A percentile compares a stretch with the other conserved stretches of the same genome.
Evolutionary conservation across 2,888 invertebrate species (phyloP).

Genomic region (Caenorhabditis sp.): DNA sequence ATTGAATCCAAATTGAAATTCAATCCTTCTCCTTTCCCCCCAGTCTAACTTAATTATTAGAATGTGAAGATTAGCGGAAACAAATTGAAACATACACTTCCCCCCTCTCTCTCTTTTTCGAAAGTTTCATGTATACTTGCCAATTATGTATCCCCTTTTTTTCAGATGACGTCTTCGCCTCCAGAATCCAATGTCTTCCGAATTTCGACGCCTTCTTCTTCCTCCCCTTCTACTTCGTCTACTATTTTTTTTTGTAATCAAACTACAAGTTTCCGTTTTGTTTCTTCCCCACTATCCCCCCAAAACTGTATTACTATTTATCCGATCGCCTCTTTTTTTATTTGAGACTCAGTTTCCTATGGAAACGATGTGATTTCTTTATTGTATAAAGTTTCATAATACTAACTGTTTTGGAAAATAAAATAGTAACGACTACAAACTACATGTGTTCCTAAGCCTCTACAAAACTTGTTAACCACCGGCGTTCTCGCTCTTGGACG

Average conservation of each 20-base stretch:
- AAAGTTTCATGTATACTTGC: constrained; percentile 35
- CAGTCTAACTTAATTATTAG: background rate
- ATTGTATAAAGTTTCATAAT: too few relatives aligned
- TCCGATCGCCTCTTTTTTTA: too few relatives aligned
- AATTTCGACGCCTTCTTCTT: background rate
- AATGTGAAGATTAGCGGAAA: constrained; percentile 32
- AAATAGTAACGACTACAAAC: too few relatives aligned
- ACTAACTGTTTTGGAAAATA: too few relatives aligned
- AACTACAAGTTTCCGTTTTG: too few relatives aligned
- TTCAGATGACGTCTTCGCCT: constrained; percentile 10
- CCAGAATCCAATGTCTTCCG: constrained; percentile 1
- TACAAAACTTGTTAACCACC: too few relatives aligned
- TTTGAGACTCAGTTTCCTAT: too few relatives aligned
- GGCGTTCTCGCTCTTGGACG: too few relatives aligned
- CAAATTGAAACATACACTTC: constrained; percentile 1
- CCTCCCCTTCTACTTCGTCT: too few relatives aligned
- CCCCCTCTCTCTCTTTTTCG: background rate
- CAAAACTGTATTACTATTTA: background rate
- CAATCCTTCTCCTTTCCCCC: background rate
- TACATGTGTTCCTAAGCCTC: too few relatives aligned
- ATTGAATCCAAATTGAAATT: constrained; percentile 9
- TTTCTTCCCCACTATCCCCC: background rate
- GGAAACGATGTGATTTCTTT: too few relatives aligned
- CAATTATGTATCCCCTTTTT: constrained; percentile 22
- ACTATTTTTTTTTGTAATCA: too few relatives aligned